Evolutionary conservation across 2,888 invertebrate species (phyloP), one percentile per base, ranked within the genome.

Genomic region (Sussaba pulchella): DNA sequence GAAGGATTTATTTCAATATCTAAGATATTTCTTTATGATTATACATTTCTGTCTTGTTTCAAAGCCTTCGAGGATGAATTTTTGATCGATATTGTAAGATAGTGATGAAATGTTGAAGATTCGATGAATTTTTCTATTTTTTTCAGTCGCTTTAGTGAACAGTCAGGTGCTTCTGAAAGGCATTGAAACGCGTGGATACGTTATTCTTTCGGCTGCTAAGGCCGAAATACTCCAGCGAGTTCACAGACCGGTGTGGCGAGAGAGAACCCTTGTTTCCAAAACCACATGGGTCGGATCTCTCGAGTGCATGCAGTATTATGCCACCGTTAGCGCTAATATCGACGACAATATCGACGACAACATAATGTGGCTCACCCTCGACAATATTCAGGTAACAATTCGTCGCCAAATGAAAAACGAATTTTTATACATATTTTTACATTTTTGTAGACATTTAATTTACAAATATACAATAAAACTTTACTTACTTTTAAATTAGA

Each of bases 251-350:
- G 96, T 97, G 0, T 98, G 98, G 98, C 95, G 96, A 73, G 96
- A 97, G 87, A 94, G 96, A 66, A 96, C 97, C 9, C 93, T 98
- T 1, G 96, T 98, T n/a, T 95, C 97, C 36, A 99, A 99, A 93
- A 96, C 97, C 0, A 98, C 99, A 0, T 99, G 99, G 99, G 96
- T 97, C 82, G 99, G 99, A 19, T 96, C 97, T 69, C 93, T 99
- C 10, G 97, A 98, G 89, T 98, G 99, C 92, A 98, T 99, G 98
- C 99, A 99, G 94, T 99, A 99, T 93, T 99, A 99, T 93, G 99
- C 99, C 10, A 99, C 99, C 8, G 98, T 99, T 61, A 97, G 96
- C 91, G 97, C 97, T 1, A 92, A 92, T 59, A 91, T 91, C 6
- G 91, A 92, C 50, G 92, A 92, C 24, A 90, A 91, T 72, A 91